phyloP scores from a whole-genome alignment of 2,113 vertebrate species.

The Cyprinodon tularosa region DNA sequence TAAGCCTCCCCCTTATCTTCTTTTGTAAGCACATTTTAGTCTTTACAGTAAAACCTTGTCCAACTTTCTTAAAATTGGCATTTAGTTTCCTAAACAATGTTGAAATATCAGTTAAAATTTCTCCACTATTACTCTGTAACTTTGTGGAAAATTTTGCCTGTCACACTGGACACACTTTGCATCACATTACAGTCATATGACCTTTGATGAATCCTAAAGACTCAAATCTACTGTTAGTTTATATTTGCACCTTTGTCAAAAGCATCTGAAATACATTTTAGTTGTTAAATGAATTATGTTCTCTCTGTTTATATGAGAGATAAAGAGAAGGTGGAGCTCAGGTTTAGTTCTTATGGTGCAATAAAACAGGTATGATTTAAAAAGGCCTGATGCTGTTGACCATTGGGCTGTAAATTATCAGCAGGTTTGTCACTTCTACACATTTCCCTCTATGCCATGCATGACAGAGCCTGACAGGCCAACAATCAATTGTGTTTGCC shows the following conservation, averaged over 20 bases:
- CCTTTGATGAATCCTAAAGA: not conserved
- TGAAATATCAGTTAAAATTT: not conserved
- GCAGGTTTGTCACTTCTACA: conserved; percentile 1
- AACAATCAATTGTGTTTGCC: conserved; percentile 55
- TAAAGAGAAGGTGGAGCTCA: not conserved
- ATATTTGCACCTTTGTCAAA: not conserved
- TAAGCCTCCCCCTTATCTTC: too few species aligned
- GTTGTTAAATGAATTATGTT: not conserved
- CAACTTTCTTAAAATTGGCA: too few species aligned
- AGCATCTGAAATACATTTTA: not conserved
- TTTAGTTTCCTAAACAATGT: too few species aligned
- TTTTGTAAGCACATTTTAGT: too few species aligned
- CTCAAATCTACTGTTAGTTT: not conserved
- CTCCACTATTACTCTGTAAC: not conserved
- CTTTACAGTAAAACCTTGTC: too few species aligned
- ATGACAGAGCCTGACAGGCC: conserved; percentile 33
- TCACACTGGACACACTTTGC: not conserved
- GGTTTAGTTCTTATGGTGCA: not conserved
- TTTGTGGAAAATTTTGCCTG: not conserved
- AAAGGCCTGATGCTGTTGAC: not conserved
- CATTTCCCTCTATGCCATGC: conserved; percentile 34
- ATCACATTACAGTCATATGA: not conserved
- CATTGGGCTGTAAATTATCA: not conserved
- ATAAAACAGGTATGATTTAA: not conserved
- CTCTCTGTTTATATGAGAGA: not conserved